Percentiles rank a stretch among this genome's conserved stretches.
phyloP scores from a whole-genome alignment of 2,113 vertebrate genomes.

The Phoenicopterus ruber region DNA sequence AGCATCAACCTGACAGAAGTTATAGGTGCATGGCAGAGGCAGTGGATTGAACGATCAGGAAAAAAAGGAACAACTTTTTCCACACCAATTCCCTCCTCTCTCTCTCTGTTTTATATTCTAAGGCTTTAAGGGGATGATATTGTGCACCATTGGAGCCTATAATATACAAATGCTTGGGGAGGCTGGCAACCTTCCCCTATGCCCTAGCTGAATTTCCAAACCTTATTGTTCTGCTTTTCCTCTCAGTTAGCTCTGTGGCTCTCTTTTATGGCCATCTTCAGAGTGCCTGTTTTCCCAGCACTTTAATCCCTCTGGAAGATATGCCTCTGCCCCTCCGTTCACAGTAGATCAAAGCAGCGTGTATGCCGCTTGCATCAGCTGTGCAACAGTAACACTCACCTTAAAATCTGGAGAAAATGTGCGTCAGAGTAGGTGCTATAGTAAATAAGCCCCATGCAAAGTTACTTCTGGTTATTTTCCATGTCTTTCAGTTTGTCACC shows the following conservation, averaged over 20 bases:
- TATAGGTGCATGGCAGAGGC: not conserved
- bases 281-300: not conserved
- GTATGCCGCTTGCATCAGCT: not conserved
- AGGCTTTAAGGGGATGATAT: not conserved
- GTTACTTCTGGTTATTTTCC: not conserved
- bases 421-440: not conserved
- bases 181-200: not conserved
- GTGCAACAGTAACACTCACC: not conserved
- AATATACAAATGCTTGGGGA: not conserved
- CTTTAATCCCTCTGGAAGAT: not conserved
- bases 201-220: not conserved
- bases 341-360: not conserved
- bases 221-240: not conserved
- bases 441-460: not conserved
- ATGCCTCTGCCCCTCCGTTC: not conserved
- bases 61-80: not conserved
- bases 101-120: not conserved
- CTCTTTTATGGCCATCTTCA: not conserved
- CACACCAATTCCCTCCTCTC: not conserved
- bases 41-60: not conserved
- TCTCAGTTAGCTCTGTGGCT: not conserved
- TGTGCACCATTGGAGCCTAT: not conserved
- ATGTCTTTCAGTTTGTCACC: not conserved
- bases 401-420: not conserved
- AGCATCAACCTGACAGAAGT: not conserved